A percentile compares a stretch with the other conserved stretches of the same genome.
Evolutionary conservation across 2,113 vertebrate species (phyloP).

Genomic region (Phoenicopterus ruber): DNA sequence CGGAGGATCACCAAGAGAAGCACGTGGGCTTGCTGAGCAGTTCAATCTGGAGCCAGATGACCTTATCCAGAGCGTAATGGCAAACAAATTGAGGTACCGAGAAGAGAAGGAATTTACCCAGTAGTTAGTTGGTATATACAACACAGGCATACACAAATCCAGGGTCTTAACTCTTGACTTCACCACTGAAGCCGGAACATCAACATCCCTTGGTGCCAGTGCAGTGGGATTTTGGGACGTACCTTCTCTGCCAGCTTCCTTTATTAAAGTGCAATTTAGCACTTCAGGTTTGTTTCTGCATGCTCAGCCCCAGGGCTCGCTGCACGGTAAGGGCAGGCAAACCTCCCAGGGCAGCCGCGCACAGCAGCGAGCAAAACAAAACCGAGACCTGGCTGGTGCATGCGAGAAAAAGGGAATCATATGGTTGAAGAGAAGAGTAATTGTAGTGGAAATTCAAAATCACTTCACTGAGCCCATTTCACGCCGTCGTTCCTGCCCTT

Average conservation of each 20-base stretch:
- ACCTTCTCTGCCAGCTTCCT: background rate
- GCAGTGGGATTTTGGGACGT: background rate
- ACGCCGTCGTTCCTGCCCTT: slow-evolving; percentile 60
- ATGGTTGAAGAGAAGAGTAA: slow-evolving; percentile 73
- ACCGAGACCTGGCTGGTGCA: slow-evolving; percentile 3
- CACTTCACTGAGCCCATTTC: slow-evolving; percentile 72
- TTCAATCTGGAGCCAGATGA: background rate
- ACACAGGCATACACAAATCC: background rate
- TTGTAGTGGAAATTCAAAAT: slow-evolving; percentile 75
- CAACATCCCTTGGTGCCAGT: background rate
- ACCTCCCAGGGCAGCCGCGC: background rate
- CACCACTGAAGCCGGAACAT: background rate
- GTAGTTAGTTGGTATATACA: background rate
- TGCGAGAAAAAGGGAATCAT: slow-evolving; percentile 63
- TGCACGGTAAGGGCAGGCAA: background rate
- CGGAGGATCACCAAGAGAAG: background rate
- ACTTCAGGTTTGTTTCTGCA: background rate
- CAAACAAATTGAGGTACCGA: background rate
- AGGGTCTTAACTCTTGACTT: background rate
- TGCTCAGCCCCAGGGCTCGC: background rate
- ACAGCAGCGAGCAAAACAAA: background rate
- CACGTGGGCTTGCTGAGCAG: background rate
- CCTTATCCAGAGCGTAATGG: background rate
- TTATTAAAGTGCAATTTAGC: background rate
- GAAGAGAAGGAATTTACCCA: background rate